Evolutionary conservation across 2,113 vertebrate genomes (phyloP).

Genomic region (Sebastes schlegelii): DNA sequence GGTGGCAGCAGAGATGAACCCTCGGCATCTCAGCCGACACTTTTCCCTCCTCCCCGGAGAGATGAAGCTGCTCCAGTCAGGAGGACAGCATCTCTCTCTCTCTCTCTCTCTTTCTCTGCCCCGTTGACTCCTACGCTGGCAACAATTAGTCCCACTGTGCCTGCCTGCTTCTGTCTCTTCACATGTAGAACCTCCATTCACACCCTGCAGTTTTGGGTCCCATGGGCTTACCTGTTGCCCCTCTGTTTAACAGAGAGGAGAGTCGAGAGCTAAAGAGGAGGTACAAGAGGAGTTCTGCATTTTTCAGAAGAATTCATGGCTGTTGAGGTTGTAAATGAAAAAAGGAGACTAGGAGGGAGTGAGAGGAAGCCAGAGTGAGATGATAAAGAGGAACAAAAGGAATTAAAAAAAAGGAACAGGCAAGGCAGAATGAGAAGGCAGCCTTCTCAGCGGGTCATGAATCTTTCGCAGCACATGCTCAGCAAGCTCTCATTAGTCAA

Average conservation of each 20-base stretch:
- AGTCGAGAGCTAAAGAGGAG: slow-evolving; percentile 18
- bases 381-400: slow-evolving; percentile 21
- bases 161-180: slow-evolving; percentile 28
- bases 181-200: slow-evolving; percentile 21
- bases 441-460: slow-evolving; percentile 32
- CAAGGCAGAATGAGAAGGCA: slow-evolving; percentile 10
- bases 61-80: slow-evolving; percentile 43
- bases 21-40: slow-evolving; percentile 48
- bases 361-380: slow-evolving; percentile 18
- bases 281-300: slow-evolving; percentile 15
- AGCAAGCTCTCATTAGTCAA: slow-evolving; percentile 58
- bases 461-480: slow-evolving; percentile 19
- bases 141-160: slow-evolving; percentile 57
- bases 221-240: slow-evolving; percentile 12
- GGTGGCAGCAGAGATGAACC: slow-evolving; percentile 71
- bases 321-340: slow-evolving; percentile 24
- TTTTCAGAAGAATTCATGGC: slow-evolving; percentile 12
- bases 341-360: neutral
- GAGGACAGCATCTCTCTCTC: slow-evolving; percentile 27
- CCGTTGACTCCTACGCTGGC: slow-evolving; percentile 23
- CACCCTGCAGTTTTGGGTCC: slow-evolving; percentile 29
- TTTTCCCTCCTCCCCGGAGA: slow-evolving; percentile 50
- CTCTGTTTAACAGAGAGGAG: slow-evolving; percentile 13
- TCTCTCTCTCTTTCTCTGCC: slow-evolving; percentile 15
- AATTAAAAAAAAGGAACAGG: slow-evolving; percentile 18